Conservation (phyloP, 2,113 vertebrate genomes). For the Thunnus thynnus region DNA sequence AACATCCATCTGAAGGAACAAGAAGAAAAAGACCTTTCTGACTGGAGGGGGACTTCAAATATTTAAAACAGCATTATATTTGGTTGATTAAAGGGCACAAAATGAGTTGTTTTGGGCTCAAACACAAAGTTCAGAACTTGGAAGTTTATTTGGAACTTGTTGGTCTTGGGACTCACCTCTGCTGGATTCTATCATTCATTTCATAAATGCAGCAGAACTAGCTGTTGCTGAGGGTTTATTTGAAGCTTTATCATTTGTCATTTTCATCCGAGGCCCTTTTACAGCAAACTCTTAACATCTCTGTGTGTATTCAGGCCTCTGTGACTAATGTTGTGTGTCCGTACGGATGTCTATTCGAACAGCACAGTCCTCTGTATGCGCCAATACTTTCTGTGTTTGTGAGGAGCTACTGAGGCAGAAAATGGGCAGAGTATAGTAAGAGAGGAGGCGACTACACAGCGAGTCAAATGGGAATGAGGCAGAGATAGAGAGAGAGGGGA, state of each 20-base stretch:
- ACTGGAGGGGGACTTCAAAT: too few species aligned
- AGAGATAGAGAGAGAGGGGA: neutral
- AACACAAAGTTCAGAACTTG: too few species aligned
- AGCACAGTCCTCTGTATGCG: constrained; percentile 17
- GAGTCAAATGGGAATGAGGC: constrained; percentile 15
- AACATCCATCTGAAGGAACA: too few species aligned
- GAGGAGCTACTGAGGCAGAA: constrained; percentile 47
- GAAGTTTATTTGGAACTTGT: too few species aligned
- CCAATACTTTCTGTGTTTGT: constrained; percentile 33
- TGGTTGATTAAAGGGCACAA: neutral
- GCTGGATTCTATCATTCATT: too few species aligned
- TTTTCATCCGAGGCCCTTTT: neutral
- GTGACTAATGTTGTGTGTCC: constrained; percentile 30
- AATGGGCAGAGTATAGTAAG: constrained; percentile 44
- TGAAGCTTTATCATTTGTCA: neutral
- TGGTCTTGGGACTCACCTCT: too few species aligned
- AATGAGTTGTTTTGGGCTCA: neutral
- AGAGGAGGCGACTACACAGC: constrained; percentile 44
- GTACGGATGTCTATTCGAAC: constrained; percentile 7
- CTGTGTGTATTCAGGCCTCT: constrained; percentile 15
- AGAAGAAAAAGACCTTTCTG: too few species aligned
- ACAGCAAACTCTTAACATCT: neutral
- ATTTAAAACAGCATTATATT: too few species aligned
- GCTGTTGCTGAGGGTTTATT: neutral
- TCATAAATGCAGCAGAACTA: neutral